Percentiles rank a stretch among this genome's conserved stretches.
Evolutionary conservation across 2,888 invertebrate species (phyloP).

Genomic region (Tetramorium bicarinatum): DNA sequence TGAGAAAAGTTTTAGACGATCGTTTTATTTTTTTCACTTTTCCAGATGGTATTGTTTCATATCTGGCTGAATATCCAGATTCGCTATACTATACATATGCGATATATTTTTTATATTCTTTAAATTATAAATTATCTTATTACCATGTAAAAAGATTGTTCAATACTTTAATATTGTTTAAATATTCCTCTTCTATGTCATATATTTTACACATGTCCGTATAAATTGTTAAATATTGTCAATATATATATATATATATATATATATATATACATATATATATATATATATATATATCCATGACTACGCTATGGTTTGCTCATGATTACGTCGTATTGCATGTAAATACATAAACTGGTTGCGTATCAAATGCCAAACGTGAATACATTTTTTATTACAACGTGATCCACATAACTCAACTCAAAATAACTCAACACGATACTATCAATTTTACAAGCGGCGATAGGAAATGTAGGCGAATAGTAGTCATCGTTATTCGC

Average conservation of each 20-base stretch:
- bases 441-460: not conserved
- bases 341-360: not conserved
- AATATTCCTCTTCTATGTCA: not conserved
- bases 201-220: not conserved
- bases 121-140: not conserved
- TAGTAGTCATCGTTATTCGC: not conserved
- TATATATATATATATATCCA: no score
- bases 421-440: no score
- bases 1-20: constrained; percentile 42
- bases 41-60: not conserved
- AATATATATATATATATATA: not conserved
- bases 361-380: not conserved
- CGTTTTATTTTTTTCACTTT: not conserved
- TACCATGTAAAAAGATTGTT: not conserved
- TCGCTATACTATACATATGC: not conserved
- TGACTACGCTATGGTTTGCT: not conserved
- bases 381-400: not conserved
- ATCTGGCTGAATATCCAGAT: not conserved
- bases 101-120: not conserved
- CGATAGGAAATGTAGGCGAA: constrained; percentile 14
- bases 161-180: not conserved
- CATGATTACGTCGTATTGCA: not conserved
- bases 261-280: no score
- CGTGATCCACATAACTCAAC: not conserved
- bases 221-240: not conserved